Evolutionary conservation across 2,113 vertebrate genomes (phyloP), one percentile per base, ranked within the genome.

Genomic region (Pachyramphus minor): DNA sequence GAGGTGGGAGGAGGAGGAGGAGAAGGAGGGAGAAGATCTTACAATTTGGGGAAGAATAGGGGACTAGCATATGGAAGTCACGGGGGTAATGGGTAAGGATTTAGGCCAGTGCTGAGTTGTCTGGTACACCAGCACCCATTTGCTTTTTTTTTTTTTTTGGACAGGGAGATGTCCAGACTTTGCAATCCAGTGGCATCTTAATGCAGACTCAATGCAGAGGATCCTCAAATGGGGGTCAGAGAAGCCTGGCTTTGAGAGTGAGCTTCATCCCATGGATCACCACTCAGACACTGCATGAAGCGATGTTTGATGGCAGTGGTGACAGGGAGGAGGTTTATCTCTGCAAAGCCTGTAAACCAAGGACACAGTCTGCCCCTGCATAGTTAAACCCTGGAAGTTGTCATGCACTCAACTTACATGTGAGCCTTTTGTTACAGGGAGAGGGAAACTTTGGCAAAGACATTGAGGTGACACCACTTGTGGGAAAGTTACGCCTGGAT

Each of bases 91-190:
- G 33, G 3, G 6, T 53, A 7, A 75, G 25, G 30, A 50, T 44
- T 52, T 37, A 87, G 6, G 5, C 3, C 17, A 56, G 2, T 27
- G 4, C 3, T 49, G 19, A 83, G 22, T 63, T 59, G 55, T 9
- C 14, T 50, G 5, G 2, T 39, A 60, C 14, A 12, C 16, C 22
- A 82, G 4, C 12, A 41, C 5, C 12, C 1, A 0, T 6, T 27
- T n/a, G n/a, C n/a, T 53, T 58, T 25, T 47, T 27, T 14, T 18
- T 41, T n/a, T 17, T 37, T 25, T 22, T 33, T 7, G 11, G 11
- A 4, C 20, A 39, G 8, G 16, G 13, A 10, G 8, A 52, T 28
- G 25, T 42, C 56, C 5, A 16, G 23, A 8, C 9, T n/a, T 56
- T 7, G 21, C 9, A 24, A 13, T 56, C 25, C 63, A 25, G 11